Percentiles rank a stretch among this genome's conserved stretches.
Evolutionary conservation across 2,888 invertebrate genomes (phyloP).

Genomic region (Argyresthia goedartella): DNA sequence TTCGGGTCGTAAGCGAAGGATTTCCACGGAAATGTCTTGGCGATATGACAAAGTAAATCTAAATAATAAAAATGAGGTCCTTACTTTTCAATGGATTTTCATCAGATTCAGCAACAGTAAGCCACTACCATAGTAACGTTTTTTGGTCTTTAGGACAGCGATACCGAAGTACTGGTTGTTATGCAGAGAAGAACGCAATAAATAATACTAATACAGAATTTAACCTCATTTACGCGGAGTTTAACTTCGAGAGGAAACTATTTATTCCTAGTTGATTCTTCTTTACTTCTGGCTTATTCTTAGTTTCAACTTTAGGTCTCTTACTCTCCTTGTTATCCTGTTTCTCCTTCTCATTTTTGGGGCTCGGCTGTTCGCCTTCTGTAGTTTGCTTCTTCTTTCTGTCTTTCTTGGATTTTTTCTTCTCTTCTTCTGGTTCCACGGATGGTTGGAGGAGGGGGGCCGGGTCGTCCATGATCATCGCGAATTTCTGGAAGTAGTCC

Average conservation of each 20-base stretch:
- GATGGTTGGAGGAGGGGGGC: slow-evolving; percentile 48
- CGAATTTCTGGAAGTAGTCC: slow-evolving; percentile 69
- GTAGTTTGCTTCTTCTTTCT: slow-evolving; percentile 42
- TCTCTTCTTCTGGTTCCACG: slow-evolving; percentile 39
- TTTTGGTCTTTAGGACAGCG: no score
- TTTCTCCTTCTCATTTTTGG: slow-evolving; percentile 50
- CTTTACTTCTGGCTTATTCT: slow-evolving; percentile 40
- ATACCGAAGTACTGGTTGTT: no score
- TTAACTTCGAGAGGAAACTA: slow-evolving; percentile 49
- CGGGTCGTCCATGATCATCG: slow-evolving; percentile 66
- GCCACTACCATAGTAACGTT: no score
- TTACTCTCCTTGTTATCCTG: slow-evolving; percentile 45
- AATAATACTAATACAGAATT: no score
- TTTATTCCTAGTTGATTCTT: slow-evolving; percentile 60
- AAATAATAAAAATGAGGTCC: no score
- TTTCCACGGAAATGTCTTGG: no score
- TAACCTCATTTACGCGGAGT: slow-evolving; percentile 6
- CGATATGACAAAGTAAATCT: no score
- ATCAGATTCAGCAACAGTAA: no score
- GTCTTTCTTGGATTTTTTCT: slow-evolving; percentile 58
- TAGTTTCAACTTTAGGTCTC: slow-evolving; percentile 33
- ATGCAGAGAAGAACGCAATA: no score
- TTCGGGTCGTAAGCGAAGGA: no score
- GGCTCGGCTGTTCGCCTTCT: slow-evolving; percentile 36
- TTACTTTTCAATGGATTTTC: no score